A percentile compares a stretch with the other conserved stretches of the same genome.
Conservation (phyloP, 2,113 vertebrate species). For the Oncorhynchus kisutch region DNA sequence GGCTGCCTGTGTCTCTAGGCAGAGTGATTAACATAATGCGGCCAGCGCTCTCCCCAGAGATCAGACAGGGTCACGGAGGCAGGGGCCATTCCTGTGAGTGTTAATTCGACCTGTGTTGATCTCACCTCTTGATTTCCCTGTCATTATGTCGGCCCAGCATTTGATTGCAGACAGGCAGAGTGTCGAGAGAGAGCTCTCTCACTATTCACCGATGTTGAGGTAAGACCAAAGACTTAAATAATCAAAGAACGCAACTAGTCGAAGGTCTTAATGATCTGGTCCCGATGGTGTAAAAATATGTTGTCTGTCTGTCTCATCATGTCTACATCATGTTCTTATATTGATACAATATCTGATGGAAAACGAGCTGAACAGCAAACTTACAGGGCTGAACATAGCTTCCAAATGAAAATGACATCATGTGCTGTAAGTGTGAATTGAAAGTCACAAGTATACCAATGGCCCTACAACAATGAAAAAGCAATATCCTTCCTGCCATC, state of each 20-base stretch:
- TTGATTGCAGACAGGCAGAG: constrained; percentile 62
- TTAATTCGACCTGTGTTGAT: constrained; percentile 87
- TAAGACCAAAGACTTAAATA: background rate
- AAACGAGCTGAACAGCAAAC: too few species aligned
- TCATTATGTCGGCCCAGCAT: constrained; percentile 77
- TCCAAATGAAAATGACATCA: too few species aligned
- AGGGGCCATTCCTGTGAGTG: constrained; percentile 82
- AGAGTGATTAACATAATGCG: constrained; percentile 87
- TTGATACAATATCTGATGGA: background rate
- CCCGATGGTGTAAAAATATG: background rate
- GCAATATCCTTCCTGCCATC: background rate
- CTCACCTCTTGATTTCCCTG: constrained; percentile 85
- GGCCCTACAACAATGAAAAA: too few species aligned
- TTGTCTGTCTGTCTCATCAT: background rate
- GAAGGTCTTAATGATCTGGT: background rate
- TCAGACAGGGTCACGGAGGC: constrained; percentile 82
- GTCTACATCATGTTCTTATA: background rate
- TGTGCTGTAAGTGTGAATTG: background rate
- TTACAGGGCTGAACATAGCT: too few species aligned
- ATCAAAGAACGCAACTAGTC: background rate
- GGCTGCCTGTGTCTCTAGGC: constrained; percentile 2
- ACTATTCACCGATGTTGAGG: background rate
- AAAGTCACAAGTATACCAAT: background rate
- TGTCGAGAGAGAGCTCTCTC: constrained; percentile 33
- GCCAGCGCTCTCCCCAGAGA: constrained; percentile 67